Evolutionary conservation across 2,888 invertebrate genomes (phyloP).

Genomic region (Limnephilus rhombicus): DNA sequence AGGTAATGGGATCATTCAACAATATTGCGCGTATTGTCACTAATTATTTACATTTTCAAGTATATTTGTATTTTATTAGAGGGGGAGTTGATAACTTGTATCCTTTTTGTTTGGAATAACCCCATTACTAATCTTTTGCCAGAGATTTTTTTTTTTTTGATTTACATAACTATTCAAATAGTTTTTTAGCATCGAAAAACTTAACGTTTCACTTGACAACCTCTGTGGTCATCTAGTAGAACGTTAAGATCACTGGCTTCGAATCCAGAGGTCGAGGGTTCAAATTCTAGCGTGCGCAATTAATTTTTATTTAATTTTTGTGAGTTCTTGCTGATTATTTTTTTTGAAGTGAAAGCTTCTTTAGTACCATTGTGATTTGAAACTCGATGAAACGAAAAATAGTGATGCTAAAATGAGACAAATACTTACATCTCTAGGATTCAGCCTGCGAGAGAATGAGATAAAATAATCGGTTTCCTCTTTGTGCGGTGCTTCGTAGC

Average conservation of each 20-base stretch:
- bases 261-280: not conserved
- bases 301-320: no score
- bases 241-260: not conserved
- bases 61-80: not conserved
- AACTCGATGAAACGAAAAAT: no score
- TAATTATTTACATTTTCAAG: constrained; percentile 27
- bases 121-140: not conserved
- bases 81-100: not conserved
- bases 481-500: no score
- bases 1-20: constrained; percentile 33
- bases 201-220: not conserved
- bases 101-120: not conserved
- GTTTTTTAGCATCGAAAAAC: not conserved
- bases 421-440: no score
- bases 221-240: no score
- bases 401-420: no score
- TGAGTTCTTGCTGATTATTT: no score
- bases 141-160: not conserved
- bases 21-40: constrained; percentile 12
- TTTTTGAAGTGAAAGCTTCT: no score
- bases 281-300: no score
- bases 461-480: no score
- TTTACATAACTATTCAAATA: not conserved
- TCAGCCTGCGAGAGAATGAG: no score
- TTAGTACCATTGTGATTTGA: no score